phyloP scores from a whole-genome alignment of 1,140 invertebrate species.

The Drosophila insularis region DNA sequence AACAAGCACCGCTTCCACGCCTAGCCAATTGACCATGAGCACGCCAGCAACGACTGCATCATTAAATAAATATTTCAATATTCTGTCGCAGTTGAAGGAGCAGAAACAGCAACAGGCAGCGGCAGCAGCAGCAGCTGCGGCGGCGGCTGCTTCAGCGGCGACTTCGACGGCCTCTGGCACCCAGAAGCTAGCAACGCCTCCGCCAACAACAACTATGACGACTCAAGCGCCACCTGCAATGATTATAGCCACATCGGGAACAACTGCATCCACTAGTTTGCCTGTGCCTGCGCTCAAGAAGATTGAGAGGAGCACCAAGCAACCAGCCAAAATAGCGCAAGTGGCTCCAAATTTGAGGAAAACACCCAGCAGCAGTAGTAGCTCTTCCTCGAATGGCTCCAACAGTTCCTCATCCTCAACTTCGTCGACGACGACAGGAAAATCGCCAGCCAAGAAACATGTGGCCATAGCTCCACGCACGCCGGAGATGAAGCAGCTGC shows the following conservation, averaged over 20 bases:
- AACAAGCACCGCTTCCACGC: conserved; percentile 32
- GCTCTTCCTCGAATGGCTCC: conserved; percentile 16
- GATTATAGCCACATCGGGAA: neutral
- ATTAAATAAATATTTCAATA: conserved; percentile 81
- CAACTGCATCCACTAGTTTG: conserved; percentile 26
- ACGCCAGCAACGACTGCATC: conserved; percentile 78
- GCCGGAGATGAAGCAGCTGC: conserved; percentile 78
- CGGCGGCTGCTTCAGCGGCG: conserved; percentile 16
- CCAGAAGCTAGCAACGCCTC: conserved; percentile 11
- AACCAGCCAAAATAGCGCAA: conserved; percentile 81
- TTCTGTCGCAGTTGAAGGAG: conserved; percentile 74
- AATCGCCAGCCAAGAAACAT: conserved; percentile 81
- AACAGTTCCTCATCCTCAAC: conserved; percentile 18
- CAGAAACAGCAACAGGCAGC: conserved; percentile 51
- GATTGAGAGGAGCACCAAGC: conserved; percentile 76
- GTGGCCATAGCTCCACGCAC: conserved; percentile 81
- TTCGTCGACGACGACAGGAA: conserved; percentile 43
- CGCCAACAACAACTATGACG: conserved; percentile 26
- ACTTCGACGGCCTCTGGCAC: conserved; percentile 12
- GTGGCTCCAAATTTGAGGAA: conserved; percentile 81
- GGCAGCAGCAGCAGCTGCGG: conserved; percentile 34
- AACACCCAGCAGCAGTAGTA: conserved; percentile 63
- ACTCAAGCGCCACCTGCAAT: conserved; percentile 1
- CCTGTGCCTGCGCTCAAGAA: conserved; percentile 77
- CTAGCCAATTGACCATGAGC: conserved; percentile 72